Percentiles rank a stretch among this genome's conserved stretches.
Evolutionary conservation across 2,113 vertebrate species (phyloP).

Genomic region (Calyptomena viridis): DNA sequence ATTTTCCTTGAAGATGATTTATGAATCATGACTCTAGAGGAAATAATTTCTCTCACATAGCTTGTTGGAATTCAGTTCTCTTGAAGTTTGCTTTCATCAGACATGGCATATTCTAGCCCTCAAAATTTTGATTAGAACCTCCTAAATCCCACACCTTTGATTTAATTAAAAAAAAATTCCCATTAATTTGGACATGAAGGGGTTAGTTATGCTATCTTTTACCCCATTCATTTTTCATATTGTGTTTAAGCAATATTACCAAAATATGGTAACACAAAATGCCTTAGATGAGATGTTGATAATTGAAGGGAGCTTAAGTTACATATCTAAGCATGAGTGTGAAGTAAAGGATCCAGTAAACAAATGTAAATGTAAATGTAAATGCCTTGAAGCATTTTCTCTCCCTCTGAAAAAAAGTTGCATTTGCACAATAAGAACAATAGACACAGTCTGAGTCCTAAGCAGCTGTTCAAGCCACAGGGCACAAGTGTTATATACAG

Average conservation of each 20-base stretch:
- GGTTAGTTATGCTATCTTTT: neutral
- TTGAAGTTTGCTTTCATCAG: neutral
- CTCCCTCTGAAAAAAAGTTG: neutral
- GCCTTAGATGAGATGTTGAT: neutral
- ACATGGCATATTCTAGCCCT: neutral
- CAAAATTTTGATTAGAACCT: neutral
- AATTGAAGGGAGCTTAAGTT: neutral
- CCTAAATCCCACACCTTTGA: neutral
- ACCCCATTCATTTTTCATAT: neutral
- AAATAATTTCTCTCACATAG: conserved; percentile 8
- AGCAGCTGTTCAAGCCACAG: neutral
- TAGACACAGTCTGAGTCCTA: neutral
- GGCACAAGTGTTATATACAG: neutral
- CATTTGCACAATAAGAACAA: neutral
- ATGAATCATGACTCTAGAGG: conserved; percentile 11
- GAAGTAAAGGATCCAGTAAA: neutral
- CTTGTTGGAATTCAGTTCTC: neutral
- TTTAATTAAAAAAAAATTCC: neutral
- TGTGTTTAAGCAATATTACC: neutral
- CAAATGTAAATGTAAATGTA: neutral
- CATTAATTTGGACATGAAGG: neutral
- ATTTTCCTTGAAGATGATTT: conserved; percentile 54
- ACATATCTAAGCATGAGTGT: neutral
- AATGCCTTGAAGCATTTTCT: neutral
- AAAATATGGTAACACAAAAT: neutral